Evolutionary conservation across 2,797 vertebrate species (phyloP), one percentile per base, ranked within the genome.

Genomic region (Girardinus metallicus): DNA sequence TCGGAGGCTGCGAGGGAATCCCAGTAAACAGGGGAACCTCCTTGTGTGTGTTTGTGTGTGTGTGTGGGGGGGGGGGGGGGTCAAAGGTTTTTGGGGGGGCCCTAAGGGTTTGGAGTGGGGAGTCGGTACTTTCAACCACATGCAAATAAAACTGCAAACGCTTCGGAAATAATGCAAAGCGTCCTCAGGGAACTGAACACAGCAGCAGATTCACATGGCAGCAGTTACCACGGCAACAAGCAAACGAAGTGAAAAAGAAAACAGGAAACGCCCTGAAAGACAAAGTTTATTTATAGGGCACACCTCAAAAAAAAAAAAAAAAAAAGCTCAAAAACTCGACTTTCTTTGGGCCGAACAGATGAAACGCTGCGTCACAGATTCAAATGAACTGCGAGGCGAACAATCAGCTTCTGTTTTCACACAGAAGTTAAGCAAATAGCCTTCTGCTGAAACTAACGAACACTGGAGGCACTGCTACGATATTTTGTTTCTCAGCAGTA

Each of bases 81-180:
- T 51, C 49, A 51, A 51, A 51, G 18, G 47, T n/a, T n/a, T n/a
- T n/a, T n/a, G n/a, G n/a, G n/a, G n/a, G n/a, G n/a, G n/a, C n/a
- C 5, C 47, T 1, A 7, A 49, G 47, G 6, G 1, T 51, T 51
- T 51, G 21, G 21, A 51, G 18, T 23, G 7, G 21, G 49, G 49
- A 0, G 18, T 51, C 49, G 1, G 55, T 16, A 3, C 49, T 72
- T 75, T 79, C 60, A 41, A 23, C 29, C 1, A 6, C 13, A 89
- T 81, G 87, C 85, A 90, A 91, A 90, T 84, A 66, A 80, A 85
- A 46, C 16, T 21, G 5, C n/a, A 6, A 36, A 5, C 53, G n/a
- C 43, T 26, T 62, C 46, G 79, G 79, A 86, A 84, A 85, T 21
- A n/a, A 91, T 89, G 88, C 85, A 91, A 92, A 68, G 90, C 3